A percentile compares a stretch with the other conserved stretches of the same genome.
These are phyloP conservation scores for Hippocampus comes DNA, from an alignment of 2,113 vertebrate genomes.

Conservation along the genomic window DNA sequence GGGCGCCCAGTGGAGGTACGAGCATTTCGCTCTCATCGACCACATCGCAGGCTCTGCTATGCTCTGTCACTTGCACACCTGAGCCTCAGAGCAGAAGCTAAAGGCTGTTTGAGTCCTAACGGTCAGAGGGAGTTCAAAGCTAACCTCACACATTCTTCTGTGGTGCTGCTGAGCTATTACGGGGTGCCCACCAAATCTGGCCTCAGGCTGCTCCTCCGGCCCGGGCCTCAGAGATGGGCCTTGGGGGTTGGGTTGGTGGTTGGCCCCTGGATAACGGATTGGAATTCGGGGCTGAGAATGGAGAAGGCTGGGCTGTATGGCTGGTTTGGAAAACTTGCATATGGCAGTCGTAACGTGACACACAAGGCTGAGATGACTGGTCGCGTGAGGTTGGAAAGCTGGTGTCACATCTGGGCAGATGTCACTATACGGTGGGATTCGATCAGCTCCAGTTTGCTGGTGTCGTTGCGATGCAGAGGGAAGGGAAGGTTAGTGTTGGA, in stretches of 20 bases:
- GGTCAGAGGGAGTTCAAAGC: conserved; percentile 43
- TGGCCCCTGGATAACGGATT: conserved; percentile 16
- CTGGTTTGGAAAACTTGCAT: conserved; percentile 25
- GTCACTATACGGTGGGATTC: conserved; percentile 24
- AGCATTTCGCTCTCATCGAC: conserved; percentile 47
- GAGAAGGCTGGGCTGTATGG: conserved; percentile 34
- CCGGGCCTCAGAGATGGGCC: conserved; percentile 28
- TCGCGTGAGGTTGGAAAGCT: conserved; percentile 35
- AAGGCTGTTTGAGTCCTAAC: conserved; percentile 26
- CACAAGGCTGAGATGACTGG: conserved; percentile 32
- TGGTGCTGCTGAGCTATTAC: conserved; percentile 23
- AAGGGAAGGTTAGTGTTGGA: conserved; percentile 21
- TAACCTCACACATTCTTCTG: conserved; percentile 34
- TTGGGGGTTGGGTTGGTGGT: conserved; percentile 16
- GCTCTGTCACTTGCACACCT: conserved; percentile 30
- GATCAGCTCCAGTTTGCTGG: conserved; percentile 24
- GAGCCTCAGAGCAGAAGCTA: conserved; percentile 37
- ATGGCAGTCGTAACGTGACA: background rate
- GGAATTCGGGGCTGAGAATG: conserved; percentile 31
- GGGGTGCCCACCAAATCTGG: conserved; percentile 28
- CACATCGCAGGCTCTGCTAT: conserved; percentile 43
- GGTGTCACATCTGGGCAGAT: conserved; percentile 50
- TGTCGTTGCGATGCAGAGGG: conserved; percentile 42
- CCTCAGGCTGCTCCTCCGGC: conserved; percentile 37
- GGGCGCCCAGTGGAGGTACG: conserved; percentile 72